phyloP scores from a whole-genome alignment of 2,888 invertebrate species.

The Cepaea hortensis region DNA sequence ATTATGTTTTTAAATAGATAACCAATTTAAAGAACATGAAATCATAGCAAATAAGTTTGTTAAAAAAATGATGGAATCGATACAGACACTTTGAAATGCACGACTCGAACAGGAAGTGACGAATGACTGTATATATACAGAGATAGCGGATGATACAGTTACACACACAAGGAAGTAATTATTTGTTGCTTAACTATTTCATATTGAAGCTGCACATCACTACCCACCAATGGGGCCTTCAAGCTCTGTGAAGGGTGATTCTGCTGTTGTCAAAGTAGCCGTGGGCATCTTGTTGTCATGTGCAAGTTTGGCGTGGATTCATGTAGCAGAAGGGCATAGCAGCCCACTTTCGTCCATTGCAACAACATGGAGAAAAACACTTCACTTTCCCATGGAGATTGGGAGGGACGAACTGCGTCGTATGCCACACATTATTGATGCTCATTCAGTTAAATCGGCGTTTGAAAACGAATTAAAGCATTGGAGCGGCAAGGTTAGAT shows the following conservation, averaged over 20 bases:
- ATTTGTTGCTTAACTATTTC: neutral
- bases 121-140: neutral
- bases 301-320: neutral
- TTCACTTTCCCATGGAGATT: neutral
- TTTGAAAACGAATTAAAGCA: neutral
- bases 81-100: neutral
- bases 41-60: too few relatives aligned
- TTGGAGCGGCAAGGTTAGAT: neutral
- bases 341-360: neutral
- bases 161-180: conserved; percentile 7
- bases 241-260: neutral
- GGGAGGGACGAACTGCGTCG: neutral
- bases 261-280: neutral
- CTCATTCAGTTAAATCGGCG: neutral
- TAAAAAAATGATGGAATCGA: neutral
- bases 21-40: too few relatives aligned
- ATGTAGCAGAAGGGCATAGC: neutral
- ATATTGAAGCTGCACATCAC: neutral
- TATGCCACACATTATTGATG: conserved; percentile 10
- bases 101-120: conserved; percentile 6
- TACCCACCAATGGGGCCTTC: conserved; percentile 4
- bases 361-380: neutral
- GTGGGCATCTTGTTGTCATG: neutral
- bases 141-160: too few relatives aligned
- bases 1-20: neutral